Base-by-base conservation (phyloP, 2,113 vertebrate species). In the Poicephalus gulielmi region DNA sequence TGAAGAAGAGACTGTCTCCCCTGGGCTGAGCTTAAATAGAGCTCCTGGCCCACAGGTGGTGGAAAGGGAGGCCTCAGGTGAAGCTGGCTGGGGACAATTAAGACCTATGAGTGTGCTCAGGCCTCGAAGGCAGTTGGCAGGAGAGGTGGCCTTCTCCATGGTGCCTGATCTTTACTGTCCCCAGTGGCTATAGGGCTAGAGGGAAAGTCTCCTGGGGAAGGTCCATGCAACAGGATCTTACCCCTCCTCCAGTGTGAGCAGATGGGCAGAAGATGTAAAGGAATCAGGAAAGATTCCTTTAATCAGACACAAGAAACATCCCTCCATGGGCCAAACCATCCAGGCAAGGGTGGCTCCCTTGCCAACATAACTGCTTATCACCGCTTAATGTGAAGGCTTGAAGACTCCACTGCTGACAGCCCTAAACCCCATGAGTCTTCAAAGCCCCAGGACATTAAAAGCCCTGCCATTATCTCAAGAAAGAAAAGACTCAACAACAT, bases 1-100 rank as follows among this genome's bases (percentile, higher is more conserved):
- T 13, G 2, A 17, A 1, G 1, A 47, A 27, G 0, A 1, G 0
- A 0, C 1, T 24, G 23, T 16, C 0, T 0, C 1, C 6, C 4
- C 49, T 11, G 10, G 28, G 28, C 28, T 71, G 57, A 87, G 46
- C 62, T 62, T 68, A 80, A 76, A 66, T 25, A 80, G 55, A 50
- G 63, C 15, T 90, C 49, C 55, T 11, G 20, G 20, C 18, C 66
- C 14, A 25, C 62, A 46, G 33, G 11, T 50, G 53, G 9, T 27
- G 11, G 16, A 53, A 25, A 17, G 50, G 7, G 30, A 44, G 15
- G 44, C 17, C 4, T 28, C 59, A 73, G 75, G n/a, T 68, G 70
- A 63, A 13, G 35, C 52, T 52, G 10, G 1, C 43, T 16, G 16
- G 13, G 43, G 44, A 13, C 62, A 75, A 1, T 37, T 47, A 75